Conservation (phyloP, 2,797 vertebrate genomes). For the Chelmon rostratus region DNA sequence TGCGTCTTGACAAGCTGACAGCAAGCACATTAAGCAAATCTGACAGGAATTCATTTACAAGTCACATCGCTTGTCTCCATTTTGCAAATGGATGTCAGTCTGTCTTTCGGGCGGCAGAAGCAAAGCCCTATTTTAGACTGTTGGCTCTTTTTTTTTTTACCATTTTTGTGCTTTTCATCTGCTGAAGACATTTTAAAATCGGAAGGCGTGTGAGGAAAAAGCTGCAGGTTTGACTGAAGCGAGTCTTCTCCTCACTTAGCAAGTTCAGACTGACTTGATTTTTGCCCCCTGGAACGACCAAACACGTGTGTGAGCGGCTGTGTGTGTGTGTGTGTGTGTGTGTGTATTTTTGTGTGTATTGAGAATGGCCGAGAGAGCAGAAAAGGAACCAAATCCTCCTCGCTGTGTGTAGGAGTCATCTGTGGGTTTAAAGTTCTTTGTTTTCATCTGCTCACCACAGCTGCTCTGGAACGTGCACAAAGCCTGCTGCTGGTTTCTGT, state of each 20-base stretch:
- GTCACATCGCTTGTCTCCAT: conserved; percentile 64
- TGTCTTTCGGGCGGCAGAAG: conserved; percentile 23
- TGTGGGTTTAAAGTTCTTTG: conserved; percentile 45
- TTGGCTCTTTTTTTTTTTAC: conserved; percentile 24
- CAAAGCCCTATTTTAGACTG: conserved; percentile 50
- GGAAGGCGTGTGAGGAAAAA: neutral
- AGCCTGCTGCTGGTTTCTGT: conserved; percentile 1
- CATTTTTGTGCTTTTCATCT: conserved; percentile 35
- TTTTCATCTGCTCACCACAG: conserved; percentile 28
- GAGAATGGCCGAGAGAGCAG: conserved; percentile 2
- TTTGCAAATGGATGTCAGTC: conserved; percentile 57
- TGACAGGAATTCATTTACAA: conserved; percentile 74
- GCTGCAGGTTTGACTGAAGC: conserved; percentile 39
- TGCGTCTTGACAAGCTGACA: conserved; percentile 70
- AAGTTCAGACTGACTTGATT: conserved; percentile 37
- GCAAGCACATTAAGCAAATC: conserved; percentile 66
- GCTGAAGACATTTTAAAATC: conserved; percentile 25
- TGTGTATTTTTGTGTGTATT: neutral
- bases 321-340: neutral
- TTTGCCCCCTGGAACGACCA: conserved; percentile 17
- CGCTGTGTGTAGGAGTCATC: conserved; percentile 27
- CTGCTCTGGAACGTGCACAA: conserved; percentile 10
- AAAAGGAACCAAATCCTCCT: conserved; percentile 32
- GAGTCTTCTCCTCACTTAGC: conserved; percentile 36
- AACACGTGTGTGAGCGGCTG: conserved; percentile 14